Conservation (phyloP, 2,113 vertebrate genomes). For the Typhlomys cinereus region DNA sequence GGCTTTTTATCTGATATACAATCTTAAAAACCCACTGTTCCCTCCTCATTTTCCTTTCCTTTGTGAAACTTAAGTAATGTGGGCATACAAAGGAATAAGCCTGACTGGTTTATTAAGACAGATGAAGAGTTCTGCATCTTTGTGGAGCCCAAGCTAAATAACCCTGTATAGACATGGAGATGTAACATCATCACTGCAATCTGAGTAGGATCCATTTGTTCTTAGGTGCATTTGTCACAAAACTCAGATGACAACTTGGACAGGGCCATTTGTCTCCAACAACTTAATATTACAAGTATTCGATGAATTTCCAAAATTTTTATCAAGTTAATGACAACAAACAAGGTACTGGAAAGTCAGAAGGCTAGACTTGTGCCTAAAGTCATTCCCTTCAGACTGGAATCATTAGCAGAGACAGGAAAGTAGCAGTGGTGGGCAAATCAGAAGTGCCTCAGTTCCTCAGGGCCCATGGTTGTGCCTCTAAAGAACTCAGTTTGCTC, state of each 20-base stretch:
- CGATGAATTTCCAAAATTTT: not conserved
- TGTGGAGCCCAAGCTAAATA: constrained; percentile 22
- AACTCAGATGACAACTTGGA: not conserved
- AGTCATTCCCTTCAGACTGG: constrained; percentile 13
- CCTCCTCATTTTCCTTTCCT: not conserved
- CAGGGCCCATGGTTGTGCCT: not conserved
- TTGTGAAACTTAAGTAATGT: not conserved
- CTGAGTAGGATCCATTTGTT: not conserved
- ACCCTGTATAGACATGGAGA: not conserved
- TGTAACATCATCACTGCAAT: not conserved
- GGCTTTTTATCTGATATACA: not conserved
- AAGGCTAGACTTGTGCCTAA: constrained; percentile 28
- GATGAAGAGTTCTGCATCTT: constrained; percentile 33
- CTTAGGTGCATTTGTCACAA: constrained; percentile 27
- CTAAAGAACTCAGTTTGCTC: not conserved
- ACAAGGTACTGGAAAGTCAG: not conserved
- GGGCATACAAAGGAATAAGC: constrained; percentile 12
- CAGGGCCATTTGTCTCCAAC: constrained; percentile 27
- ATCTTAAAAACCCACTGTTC: not conserved
- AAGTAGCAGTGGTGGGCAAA: not conserved
- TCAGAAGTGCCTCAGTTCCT: not conserved
- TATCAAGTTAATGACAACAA: constrained; percentile 22
- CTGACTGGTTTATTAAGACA: constrained; percentile 22
- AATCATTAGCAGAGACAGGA: constrained; percentile 42
- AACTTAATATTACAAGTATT: constrained; percentile 20